Evolutionary conservation across 2,888 invertebrate genomes (phyloP), one percentile per base, ranked within the genome.

Genomic region (Stenodera caucasica): DNA sequence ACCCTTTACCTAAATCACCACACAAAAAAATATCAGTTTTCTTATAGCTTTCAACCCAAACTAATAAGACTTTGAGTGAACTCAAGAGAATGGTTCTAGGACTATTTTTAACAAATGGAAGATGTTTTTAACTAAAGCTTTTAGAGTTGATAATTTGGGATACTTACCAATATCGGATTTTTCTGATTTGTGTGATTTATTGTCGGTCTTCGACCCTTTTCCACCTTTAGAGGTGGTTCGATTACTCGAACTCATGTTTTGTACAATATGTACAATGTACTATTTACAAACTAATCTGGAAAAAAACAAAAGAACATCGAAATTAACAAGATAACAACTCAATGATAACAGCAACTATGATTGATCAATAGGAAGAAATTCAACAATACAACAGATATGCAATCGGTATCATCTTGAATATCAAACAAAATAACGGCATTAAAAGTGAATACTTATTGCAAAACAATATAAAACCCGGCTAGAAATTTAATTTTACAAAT

Each of bases 211-310:
- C 58, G 75, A 69, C 67, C 77, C 78, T 73, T 80, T 81, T 63
- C 87, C 87, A 84, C 87, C 86, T 79, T 86, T 81, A 63, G 80
- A 84, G 85, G 87, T 85, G 86, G 87, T 84, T 82, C 86, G 86
- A 82, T 84, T 85, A 80, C 84, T 85, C 84, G 87, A 85, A 84
- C 87, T 88, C 87, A 87, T 88, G 81, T 84, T 88, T 86, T 77
- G 75, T 77, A 87, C 85, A 86, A 85, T 90, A 90, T 90, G 84
- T 90, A 90, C 89, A 90, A 85, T 85, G 84, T 77, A 85, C 86
- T 90, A 90, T 90, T 85, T 90, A 90, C 90, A 90, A 85, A 83
- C 84, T 86, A 74, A 45, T 86, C 80, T 84, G 85, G 81, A 84
- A 85, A 81, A 77, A 9, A 51, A 18, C 14, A 5, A 51, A 3